A percentile compares a stretch with the other conserved stretches of the same genome.
phyloP scores from a whole-genome alignment of 2,113 vertebrate species.

The Motacilla tschutschensis region DNA sequence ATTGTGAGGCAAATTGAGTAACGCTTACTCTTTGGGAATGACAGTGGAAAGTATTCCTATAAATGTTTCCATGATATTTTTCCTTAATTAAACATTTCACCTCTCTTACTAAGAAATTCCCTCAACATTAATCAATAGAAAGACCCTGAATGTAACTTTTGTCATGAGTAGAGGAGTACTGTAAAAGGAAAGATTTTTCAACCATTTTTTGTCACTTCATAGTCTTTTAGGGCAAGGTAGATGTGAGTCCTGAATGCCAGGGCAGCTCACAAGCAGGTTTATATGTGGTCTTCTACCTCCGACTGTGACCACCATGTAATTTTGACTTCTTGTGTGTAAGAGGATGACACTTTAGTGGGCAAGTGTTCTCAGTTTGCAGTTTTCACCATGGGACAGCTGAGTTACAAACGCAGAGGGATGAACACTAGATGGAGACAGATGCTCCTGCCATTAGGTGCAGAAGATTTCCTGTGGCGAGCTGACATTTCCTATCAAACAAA shows the following conservation, averaged over 20 bases:
- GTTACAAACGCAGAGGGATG: not conserved
- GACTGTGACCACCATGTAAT: fast-evolving
- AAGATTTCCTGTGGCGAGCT: not conserved
- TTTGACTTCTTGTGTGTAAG: not conserved
- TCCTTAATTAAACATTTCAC: not conserved
- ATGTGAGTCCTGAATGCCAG: not conserved
- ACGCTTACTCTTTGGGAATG: not conserved
- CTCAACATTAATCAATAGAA: not conserved
- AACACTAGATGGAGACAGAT: constrained; percentile 70
- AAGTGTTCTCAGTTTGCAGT: not conserved
- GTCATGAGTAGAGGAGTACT: not conserved
- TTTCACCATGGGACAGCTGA: not conserved
- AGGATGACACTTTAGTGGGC: not conserved
- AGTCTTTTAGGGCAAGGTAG: not conserved
- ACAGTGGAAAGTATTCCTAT: not conserved
- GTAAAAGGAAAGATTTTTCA: not conserved
- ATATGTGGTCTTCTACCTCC: not conserved
- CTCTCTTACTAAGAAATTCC: not conserved
- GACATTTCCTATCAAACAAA: constrained; percentile 29
- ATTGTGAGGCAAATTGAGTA: not conserved
- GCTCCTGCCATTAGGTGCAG: not conserved
- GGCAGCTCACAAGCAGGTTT: not conserved
- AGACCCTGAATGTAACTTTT: not conserved
- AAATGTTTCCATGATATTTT: not conserved
- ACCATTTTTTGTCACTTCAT: not conserved